phyloP scores from a whole-genome alignment of 2,888 invertebrate species.

The Melitaea athalia region DNA sequence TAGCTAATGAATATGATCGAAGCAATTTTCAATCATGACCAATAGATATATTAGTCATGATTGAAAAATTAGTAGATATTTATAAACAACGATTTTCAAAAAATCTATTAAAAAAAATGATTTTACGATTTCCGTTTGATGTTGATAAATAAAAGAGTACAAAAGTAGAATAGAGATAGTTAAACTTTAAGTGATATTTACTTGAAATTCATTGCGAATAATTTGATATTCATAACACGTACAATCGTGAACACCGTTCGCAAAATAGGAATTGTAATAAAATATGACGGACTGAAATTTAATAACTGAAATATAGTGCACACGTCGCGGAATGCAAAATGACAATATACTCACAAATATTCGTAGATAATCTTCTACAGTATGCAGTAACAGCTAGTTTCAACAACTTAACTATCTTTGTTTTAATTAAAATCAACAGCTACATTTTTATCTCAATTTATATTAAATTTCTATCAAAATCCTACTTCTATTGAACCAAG shows the following conservation, averaged over 20 bases:
- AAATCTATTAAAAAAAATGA: too few relatives aligned
- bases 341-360: conserved; percentile 26
- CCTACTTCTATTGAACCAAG: too few relatives aligned
- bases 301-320: conserved; percentile 44
- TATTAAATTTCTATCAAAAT: not conserved
- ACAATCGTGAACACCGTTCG: conserved; percentile 66
- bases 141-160: not conserved
- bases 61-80: too few relatives aligned
- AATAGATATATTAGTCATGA: too few relatives aligned
- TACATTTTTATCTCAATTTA: not conserved
- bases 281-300: conserved; percentile 46
- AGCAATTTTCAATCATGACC: too few relatives aligned
- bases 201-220: conserved; percentile 23
- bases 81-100: too few relatives aligned
- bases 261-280: conserved; percentile 50
- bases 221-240: conserved; percentile 73
- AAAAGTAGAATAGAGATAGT: not conserved
- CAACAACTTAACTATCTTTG: too few relatives aligned
- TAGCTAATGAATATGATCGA: too few relatives aligned
- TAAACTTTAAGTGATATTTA: conserved; percentile 23
- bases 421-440: too few relatives aligned
- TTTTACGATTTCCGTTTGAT: not conserved
- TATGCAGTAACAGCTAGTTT: not conserved
- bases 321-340: conserved; percentile 30
- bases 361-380: conserved; percentile 5